Percentiles rank a stretch among this genome's conserved stretches.
phyloP scores from a whole-genome alignment of 2,113 vertebrate genomes.

The Notechis scutatus region DNA sequence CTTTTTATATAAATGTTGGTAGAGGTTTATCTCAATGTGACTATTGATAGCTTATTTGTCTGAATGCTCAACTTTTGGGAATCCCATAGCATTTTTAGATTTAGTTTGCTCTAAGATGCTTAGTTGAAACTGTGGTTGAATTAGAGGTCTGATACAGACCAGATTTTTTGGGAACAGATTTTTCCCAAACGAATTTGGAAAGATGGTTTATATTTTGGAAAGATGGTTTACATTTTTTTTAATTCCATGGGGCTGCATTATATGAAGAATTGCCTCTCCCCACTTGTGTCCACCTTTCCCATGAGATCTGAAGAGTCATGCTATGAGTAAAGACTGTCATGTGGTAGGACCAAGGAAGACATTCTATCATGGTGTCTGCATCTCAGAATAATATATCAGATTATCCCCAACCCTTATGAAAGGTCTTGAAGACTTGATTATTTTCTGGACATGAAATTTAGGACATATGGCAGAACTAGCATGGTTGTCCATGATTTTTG shows the following conservation, averaged over 20 bases:
- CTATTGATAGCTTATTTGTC: not conserved
- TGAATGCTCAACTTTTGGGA: not conserved
- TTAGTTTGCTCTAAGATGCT: not conserved
- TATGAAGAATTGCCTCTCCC: not conserved
- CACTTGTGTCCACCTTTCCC: not conserved
- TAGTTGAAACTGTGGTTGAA: not conserved
- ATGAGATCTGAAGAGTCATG: not conserved
- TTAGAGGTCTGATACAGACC: not conserved
- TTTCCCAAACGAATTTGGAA: not conserved
- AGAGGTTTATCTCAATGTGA: not conserved
- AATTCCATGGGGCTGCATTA: not conserved
- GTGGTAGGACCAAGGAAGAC: not conserved
- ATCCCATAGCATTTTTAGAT: not conserved
- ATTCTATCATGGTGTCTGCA: not conserved
- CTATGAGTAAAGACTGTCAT: not conserved
- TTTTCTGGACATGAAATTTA: no score
- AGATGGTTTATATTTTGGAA: not conserved
- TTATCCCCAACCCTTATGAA: not conserved
- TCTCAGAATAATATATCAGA: not conserved
- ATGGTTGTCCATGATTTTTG: no score
- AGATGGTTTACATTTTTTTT: not conserved
- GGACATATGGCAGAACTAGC: no score
- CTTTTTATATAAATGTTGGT: not conserved
- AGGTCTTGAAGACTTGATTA: no score
- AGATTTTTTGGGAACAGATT: not conserved